Conservation (phyloP, 2,888 invertebrate species). For the Chaetogeoica ovagalla region DNA sequence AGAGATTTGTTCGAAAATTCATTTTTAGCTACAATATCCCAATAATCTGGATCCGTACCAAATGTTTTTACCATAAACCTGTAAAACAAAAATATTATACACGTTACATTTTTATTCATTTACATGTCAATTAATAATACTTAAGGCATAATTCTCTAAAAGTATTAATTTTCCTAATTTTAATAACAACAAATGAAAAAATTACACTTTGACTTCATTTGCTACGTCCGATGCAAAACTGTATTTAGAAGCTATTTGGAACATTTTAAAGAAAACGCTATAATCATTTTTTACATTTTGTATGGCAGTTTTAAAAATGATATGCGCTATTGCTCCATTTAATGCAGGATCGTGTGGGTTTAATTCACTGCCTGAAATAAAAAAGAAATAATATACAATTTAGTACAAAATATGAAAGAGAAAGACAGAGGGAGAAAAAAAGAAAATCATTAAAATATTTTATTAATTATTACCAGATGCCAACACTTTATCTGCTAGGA, state of each 20-base stretch:
- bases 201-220: slow-evolving; percentile 18
- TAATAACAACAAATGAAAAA: neutral
- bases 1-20: neutral
- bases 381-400: slow-evolving; percentile 5
- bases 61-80: slow-evolving; percentile 24
- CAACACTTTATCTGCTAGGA: neutral
- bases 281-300: slow-evolving; percentile 20
- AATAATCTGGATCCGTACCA: slow-evolving; percentile 27
- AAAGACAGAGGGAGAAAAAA: too few species aligned
- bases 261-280: slow-evolving; percentile 42
- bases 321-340: slow-evolving; percentile 29
- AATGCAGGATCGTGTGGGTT: slow-evolving; percentile 22
- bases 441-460: neutral
- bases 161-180: neutral
- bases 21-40: slow-evolving; percentile 31
- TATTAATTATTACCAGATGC: neutral
- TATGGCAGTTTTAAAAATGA: slow-evolving; percentile 24
- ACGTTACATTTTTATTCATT: neutral
- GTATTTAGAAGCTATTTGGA: neutral
- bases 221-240: neutral
- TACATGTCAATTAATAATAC: neutral
- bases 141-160: neutral
- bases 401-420: neutral
- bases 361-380: slow-evolving; percentile 13
- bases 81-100: slow-evolving; percentile 8